Conservation (phyloP, 2,888 invertebrate species). For the Liopterus haemorrhoidalis region DNA sequence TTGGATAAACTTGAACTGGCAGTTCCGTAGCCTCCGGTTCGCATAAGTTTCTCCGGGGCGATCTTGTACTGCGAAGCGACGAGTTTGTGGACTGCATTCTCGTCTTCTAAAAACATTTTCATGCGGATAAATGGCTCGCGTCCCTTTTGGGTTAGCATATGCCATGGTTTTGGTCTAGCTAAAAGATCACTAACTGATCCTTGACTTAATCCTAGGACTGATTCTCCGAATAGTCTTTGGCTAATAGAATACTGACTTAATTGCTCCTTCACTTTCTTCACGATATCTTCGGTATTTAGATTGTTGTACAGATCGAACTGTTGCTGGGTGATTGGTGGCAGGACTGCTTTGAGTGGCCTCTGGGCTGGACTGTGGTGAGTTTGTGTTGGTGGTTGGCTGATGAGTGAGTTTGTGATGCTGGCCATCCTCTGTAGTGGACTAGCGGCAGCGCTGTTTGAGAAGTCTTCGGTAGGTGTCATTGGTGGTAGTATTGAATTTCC, state of each 20-base stretch:
- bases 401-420: conserved; percentile 93
- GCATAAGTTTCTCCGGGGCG: conserved; percentile 94
- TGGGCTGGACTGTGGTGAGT: conserved; percentile 79
- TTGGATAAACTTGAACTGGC: conserved; percentile 58
- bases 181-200: conserved; percentile 96
- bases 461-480: conserved; percentile 74
- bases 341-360: conserved; percentile 88
- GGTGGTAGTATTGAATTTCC: conserved; percentile 83
- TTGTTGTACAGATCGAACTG: conserved; percentile 98
- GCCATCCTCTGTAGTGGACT: conserved; percentile 97
- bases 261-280: conserved; percentile 91
- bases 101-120: conserved; percentile 96
- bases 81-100: conserved; percentile 89
- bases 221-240: conserved; percentile 96
- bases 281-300: conserved; percentile 97
- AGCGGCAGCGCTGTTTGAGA: conserved; percentile 73
- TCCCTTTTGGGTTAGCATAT: conserved; percentile 96
- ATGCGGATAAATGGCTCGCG: conserved; percentile 95
- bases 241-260: conserved; percentile 94
- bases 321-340: conserved; percentile 97
- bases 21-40: conserved; percentile 89
- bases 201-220: conserved; percentile 92
- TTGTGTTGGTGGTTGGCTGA: conserved; percentile 82
- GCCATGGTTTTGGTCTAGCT: conserved; percentile 98
- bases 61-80: conserved; percentile 98